phyloP scores from a whole-genome alignment of 2,888 invertebrate genomes.

The Protonemura montana region DNA sequence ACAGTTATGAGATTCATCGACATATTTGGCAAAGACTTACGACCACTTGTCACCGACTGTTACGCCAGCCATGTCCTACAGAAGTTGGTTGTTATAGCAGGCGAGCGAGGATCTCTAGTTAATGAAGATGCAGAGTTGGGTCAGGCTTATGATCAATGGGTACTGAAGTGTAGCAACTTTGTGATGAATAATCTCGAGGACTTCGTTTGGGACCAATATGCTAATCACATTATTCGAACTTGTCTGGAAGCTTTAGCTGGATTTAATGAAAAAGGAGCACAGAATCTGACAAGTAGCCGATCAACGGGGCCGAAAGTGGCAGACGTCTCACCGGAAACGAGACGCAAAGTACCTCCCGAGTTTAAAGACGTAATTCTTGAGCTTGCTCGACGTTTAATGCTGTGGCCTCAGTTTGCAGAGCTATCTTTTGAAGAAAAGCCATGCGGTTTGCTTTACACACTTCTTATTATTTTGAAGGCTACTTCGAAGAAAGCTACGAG shows the following conservation, averaged over 20 bases:
- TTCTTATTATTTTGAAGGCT: conserved; percentile 69
- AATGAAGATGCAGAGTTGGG: not conserved
- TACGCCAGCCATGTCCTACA: conserved; percentile 84
- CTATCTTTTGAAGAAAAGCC: conserved; percentile 74
- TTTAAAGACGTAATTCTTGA: conserved; percentile 70
- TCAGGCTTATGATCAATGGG: conserved; percentile 67
- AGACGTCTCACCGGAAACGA: conserved; percentile 55
- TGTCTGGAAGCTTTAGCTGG: conserved; percentile 76
- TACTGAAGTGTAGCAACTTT: conserved; percentile 76
- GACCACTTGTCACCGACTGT: conserved; percentile 76
- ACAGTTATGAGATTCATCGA: conserved; percentile 70
- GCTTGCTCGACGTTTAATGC: conserved; percentile 67
- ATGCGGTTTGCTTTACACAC: conserved; percentile 74
- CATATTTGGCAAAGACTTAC: conserved; percentile 70
- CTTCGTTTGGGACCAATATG: conserved; percentile 79
- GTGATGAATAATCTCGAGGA: conserved; percentile 85
- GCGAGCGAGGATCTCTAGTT: conserved; percentile 21
- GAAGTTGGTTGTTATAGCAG: conserved; percentile 63
- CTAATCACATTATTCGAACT: conserved; percentile 78
- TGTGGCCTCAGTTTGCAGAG: conserved; percentile 81
- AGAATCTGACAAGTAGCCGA: not conserved
- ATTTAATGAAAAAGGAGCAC: conserved; percentile 59
- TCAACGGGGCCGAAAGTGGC: not conserved
- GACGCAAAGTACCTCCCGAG: conserved; percentile 64
- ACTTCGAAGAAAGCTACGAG: conserved; percentile 65